phyloP scores from a whole-genome alignment of 2,113 vertebrate species.

The Stegostoma tigrinum region DNA sequence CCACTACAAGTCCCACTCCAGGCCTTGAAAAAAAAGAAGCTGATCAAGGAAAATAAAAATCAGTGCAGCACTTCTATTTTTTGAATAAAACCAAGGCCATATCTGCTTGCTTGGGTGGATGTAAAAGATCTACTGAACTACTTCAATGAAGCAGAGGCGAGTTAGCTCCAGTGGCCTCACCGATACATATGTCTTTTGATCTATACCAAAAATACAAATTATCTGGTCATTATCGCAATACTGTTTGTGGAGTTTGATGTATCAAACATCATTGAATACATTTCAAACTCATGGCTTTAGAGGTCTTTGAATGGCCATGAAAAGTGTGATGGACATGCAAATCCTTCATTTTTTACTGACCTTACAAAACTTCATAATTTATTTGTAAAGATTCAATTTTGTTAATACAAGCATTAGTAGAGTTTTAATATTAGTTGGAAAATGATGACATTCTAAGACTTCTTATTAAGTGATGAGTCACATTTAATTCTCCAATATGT shows the following conservation, averaged over 20 bases:
- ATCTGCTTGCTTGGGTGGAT: too few relatives aligned
- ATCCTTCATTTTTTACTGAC: background rate
- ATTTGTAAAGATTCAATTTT: background rate
- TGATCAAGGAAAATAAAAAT: too few relatives aligned
- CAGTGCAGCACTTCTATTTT: background rate
- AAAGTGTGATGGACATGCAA: background rate
- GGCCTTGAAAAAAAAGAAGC: too few relatives aligned
- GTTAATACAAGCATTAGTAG: background rate
- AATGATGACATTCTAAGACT: background rate
- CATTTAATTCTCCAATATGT: background rate
- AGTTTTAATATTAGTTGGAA: background rate
- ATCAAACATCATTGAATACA: background rate
- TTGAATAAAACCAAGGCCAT: background rate
- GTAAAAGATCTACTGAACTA: background rate
- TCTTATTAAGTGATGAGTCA: background rate
- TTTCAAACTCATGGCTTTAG: background rate
- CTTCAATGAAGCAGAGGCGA: background rate
- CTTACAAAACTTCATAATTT: background rate
- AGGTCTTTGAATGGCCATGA: background rate
- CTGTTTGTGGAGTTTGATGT: background rate
- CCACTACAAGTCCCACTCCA: too few relatives aligned
- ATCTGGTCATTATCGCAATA: background rate
- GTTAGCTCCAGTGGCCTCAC: background rate
- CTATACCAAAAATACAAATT: background rate
- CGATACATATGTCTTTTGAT: background rate